These are phyloP conservation scores for Tetragonisca angustula DNA, from an alignment of 2,888 invertebrate genomes.

Conservation along the genomic window DNA sequence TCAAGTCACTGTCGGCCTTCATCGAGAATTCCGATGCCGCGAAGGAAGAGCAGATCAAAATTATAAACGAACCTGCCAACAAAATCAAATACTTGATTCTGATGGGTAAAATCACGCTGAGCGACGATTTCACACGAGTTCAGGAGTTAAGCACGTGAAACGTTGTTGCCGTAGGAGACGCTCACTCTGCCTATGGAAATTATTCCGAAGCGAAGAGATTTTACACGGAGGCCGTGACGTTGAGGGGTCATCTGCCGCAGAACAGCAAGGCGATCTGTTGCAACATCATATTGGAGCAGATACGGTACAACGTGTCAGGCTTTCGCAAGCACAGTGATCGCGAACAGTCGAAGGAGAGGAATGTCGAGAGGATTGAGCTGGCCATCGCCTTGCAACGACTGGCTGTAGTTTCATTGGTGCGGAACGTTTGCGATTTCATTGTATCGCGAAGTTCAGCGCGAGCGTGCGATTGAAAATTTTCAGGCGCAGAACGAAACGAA, in stretches of 20 bases:
- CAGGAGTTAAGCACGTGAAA: not conserved
- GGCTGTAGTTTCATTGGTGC: conserved; percentile 65
- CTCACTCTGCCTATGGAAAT: conserved; percentile 66
- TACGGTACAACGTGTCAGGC: conserved; percentile 43
- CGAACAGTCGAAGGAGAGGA: not conserved
- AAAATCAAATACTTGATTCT: conserved; percentile 38
- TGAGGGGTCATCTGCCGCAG: conserved; percentile 11
- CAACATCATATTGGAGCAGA: conserved; percentile 35
- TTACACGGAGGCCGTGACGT: conserved; percentile 61
- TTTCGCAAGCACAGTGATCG: conserved; percentile 18
- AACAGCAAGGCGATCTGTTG: conserved; percentile 35
- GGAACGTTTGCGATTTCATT: not conserved
- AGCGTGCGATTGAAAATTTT: not conserved
- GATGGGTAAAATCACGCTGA: conserved; percentile 35
- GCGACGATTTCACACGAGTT: accelerated
- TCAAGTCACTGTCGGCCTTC: conserved; percentile 73
- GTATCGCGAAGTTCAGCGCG: too few relatives aligned
- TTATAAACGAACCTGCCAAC: not conserved
- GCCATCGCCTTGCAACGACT: conserved; percentile 65
- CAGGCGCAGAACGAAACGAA: conserved; percentile 68
- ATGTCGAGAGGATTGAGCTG: conserved; percentile 41
- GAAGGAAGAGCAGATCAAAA: not conserved
- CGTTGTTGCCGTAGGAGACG: conserved; percentile 66
- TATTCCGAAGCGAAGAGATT: conserved; percentile 64
- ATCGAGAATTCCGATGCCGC: conserved; percentile 62